Evolutionary conservation across 92 coral and sea anemone genomes (phyloP).

Genomic region (Chrysogorgia sp.): DNA sequence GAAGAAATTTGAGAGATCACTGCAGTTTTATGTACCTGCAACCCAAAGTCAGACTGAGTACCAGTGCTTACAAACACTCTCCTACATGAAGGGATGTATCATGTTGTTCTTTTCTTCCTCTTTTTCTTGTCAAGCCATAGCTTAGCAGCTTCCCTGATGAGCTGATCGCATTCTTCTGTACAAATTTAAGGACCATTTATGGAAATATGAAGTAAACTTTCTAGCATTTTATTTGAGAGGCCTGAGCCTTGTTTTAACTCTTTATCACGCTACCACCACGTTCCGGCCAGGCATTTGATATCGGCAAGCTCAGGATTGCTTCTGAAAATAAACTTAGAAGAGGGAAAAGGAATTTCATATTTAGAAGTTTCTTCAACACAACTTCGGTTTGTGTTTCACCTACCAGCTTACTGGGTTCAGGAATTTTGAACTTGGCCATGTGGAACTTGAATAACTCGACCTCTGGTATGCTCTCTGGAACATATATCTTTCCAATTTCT

Average conservation of each 20-base stretch:
- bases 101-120: conserved; percentile 35
- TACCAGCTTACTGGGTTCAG: conserved; percentile 34
- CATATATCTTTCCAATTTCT: conserved; percentile 39
- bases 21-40: conserved; percentile 6
- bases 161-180: conserved; percentile 47
- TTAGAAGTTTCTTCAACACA: conserved; percentile 6
- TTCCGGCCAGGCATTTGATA: conserved; percentile 45
- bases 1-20: no score
- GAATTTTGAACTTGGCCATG: conserved; percentile 34
- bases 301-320: conserved; percentile 43
- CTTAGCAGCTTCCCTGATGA: conserved; percentile 34
- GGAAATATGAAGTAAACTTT: conserved; percentile 48
- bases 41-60: conserved; percentile 37
- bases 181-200: conserved; percentile 45
- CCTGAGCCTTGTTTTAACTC: conserved; percentile 35
- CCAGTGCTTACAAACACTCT: conserved; percentile 53
- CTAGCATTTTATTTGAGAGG: conserved; percentile 43
- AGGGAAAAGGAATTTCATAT: conserved; percentile 19
- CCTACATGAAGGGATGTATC: conserved; percentile 31
- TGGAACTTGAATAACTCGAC: no score
- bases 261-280: conserved; percentile 44
- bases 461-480: conserved; percentile 13
- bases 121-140: conserved; percentile 47
- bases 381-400: conserved; percentile 41
- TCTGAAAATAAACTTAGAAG: conserved; percentile 8